A percentile compares a stretch with the other conserved stretches of the same genome.
Evolutionary conservation across 2,113 vertebrate genomes (phyloP).

Genomic region (Laterallus jamaicensis): DNA sequence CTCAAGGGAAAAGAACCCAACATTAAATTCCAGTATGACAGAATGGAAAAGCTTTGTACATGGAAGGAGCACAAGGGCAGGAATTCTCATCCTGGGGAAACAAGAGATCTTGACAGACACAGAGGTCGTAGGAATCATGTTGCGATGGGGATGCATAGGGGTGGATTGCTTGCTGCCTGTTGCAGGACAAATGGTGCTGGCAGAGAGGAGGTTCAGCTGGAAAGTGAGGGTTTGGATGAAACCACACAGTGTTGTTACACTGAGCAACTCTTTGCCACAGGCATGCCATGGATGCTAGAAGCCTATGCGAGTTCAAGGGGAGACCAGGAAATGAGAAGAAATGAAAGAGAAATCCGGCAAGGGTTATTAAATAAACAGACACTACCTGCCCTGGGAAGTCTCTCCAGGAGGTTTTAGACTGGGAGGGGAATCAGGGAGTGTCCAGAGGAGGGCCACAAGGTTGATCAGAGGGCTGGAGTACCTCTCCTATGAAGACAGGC

Average conservation of each 20-base stretch:
- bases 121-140: rapidly evolving
- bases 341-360: not conserved
- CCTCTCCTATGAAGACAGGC: too few species aligned
- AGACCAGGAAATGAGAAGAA: not conserved
- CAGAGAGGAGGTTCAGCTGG: not conserved
- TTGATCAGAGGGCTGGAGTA: too few species aligned
- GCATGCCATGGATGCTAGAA: not conserved
- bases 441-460: too few species aligned
- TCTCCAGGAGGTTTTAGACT: not conserved
- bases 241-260: rapidly evolving
- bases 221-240: not conserved
- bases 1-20: not conserved
- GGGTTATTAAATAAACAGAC: not conserved
- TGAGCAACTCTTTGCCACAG: not conserved
- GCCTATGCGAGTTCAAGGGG: not conserved
- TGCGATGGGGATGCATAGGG: not conserved
- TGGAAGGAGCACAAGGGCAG: not conserved
- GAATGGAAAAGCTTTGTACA: not conserved
- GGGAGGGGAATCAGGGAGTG: not conserved
- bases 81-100: not conserved
- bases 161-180: not conserved
- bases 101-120: not conserved
- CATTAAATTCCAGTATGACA: not conserved
- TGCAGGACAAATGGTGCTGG: not conserved
- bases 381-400: not conserved